phyloP scores from a whole-genome alignment of 37 sponge, comb jelly and placozoan genomes.

The Aphrocallistes beatrix region DNA sequence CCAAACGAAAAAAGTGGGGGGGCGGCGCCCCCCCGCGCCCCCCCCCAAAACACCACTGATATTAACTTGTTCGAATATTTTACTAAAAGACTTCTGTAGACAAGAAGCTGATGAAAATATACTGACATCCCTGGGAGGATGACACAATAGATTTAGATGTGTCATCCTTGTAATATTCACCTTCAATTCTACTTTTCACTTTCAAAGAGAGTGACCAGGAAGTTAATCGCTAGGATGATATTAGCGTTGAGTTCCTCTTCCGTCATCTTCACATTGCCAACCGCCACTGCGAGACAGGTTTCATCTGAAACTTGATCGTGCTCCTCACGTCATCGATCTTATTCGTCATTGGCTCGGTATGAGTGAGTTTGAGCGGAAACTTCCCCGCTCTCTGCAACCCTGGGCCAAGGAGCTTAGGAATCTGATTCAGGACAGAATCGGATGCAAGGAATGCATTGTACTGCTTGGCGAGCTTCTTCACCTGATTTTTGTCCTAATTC shows the following conservation, averaged over 20 bases:
- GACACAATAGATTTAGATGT: too few species aligned
- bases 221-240: slow-evolving; percentile 80
- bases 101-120: too few species aligned
- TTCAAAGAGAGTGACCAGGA: too few species aligned
- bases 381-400: slow-evolving; percentile 95
- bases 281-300: slow-evolving; percentile 86
- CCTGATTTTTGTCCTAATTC: slow-evolving; percentile 96
- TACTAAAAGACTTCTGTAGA: too few species aligned
- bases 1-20: too few species aligned
- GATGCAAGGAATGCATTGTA: slow-evolving; percentile 97
- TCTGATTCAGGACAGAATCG: slow-evolving; percentile 95
- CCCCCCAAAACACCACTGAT: too few species aligned
- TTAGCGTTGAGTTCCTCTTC: slow-evolving; percentile 76
- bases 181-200: too few species aligned
- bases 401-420: slow-evolving; percentile 89
- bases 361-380: slow-evolving; percentile 84
- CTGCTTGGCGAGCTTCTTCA: slow-evolving; percentile 86
- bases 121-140: too few species aligned
- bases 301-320: slow-evolving; percentile 98
- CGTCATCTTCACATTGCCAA: slow-evolving; percentile 82
- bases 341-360: slow-evolving; percentile 67
- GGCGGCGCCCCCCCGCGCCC: too few species aligned
- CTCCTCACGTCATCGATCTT: slow-evolving; percentile 82
- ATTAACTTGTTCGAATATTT: too few species aligned
- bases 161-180: too few species aligned